Evolutionary conservation across 2,113 vertebrate species (phyloP), one percentile per base, ranked within the genome.

Genomic region (Tragelaphus buxtoni): DNA sequence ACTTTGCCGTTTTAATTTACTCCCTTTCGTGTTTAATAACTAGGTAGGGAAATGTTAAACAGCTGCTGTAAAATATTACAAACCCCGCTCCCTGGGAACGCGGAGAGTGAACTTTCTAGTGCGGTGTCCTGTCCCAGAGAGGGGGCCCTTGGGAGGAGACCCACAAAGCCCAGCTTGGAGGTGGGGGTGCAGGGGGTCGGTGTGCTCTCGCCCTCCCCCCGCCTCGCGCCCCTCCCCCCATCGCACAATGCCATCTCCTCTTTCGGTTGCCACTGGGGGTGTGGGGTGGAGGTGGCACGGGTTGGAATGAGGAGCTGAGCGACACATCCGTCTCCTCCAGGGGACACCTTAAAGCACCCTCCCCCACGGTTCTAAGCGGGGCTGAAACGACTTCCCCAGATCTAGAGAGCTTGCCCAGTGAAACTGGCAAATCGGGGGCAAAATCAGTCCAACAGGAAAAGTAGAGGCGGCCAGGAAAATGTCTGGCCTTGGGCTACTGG

Each of bases 21-120:
- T 98, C 91, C 88, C 77, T 69, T 97, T 98, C 82, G 7, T 97
- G 91, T 98, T 98, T 98, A 99, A 98, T 99, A 98, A 98, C 97
- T 96, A 97, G 98, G 98, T 98, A 98, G 97, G 92, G 97, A 97
- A 98, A 98, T 76, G 92, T 98, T 98, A 97, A 98, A 96, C 97
- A 98, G 97, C 97, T 98, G 98, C 95, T 95, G 93, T 97, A 93
- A 98, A 98, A 97, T 93, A 94, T 96, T 96, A 97, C 47, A 80
- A 92, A 97, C 72, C 51, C 47, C 0, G 18, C 90, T 94, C 91
- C 65, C 95, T 89, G 86, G 88, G 94, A 94, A 88, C 4, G 20
- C 9, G 4, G 61, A 47, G 42, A 56, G 84, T 88, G 45, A 91
- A 53, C 63, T 97, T 98, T 84, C 56, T 79, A 85, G 63, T 12